Evolutionary conservation across 2,888 invertebrate genomes (phyloP).

Genomic region (Papilio gigon): DNA sequence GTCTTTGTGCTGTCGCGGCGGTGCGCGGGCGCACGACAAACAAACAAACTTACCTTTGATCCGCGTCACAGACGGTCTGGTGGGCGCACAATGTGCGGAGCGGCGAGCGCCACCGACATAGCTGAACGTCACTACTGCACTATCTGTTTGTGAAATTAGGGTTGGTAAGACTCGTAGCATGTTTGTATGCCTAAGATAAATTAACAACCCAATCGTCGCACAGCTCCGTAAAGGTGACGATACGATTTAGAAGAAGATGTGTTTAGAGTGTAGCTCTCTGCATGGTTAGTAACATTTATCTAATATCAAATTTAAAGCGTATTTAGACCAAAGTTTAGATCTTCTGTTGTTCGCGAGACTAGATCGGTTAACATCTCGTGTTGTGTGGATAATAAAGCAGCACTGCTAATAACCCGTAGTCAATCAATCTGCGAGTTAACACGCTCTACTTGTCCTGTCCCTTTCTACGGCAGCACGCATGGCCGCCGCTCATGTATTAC

Average conservation of each 20-base stretch:
- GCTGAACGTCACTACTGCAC: neutral
- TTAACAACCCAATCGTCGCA: no score
- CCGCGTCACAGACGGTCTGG: neutral
- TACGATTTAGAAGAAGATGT: no score
- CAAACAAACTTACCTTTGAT: conserved; percentile 29
- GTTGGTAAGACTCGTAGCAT: neutral
- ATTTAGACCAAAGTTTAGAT: neutral
- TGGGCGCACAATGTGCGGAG: neutral
- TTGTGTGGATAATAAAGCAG: neutral
- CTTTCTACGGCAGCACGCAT: conserved; percentile 11
- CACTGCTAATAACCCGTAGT: neutral
- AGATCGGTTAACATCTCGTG: no score
- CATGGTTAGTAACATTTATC: no score
- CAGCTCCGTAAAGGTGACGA: no score
- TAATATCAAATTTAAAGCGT: neutral
- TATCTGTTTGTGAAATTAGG: neutral
- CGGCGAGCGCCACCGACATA: neutral
- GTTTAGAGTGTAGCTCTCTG: no score
- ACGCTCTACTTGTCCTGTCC: conserved; percentile 20
- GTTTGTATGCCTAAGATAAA: neutral
- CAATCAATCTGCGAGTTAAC: neutral
- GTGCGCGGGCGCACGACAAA: conserved; percentile 24
- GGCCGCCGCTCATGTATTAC: neutral
- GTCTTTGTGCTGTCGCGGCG: neutral
- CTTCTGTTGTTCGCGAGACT: no score